These are phyloP conservation scores for Delphinapterus leucas DNA, from an alignment of 2,113 vertebrate genomes.

Conservation along the genomic window DNA sequence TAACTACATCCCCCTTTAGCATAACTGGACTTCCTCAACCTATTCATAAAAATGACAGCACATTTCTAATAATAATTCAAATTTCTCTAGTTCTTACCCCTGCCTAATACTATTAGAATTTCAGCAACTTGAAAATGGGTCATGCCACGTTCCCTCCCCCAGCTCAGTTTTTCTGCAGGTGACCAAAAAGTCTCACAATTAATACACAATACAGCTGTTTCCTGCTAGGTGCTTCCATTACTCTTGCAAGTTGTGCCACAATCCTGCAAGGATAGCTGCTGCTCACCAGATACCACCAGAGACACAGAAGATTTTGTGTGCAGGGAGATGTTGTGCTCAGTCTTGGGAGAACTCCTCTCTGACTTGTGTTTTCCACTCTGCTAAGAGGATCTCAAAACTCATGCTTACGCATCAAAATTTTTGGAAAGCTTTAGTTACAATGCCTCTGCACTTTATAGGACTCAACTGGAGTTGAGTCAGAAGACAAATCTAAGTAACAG, in stretches of 20 bases:
- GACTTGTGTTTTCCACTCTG: not conserved
- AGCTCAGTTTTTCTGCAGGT: not conserved
- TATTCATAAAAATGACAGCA: not conserved
- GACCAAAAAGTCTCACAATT: not conserved
- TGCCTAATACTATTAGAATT: not conserved
- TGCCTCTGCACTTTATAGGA: not conserved
- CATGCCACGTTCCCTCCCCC: not conserved
- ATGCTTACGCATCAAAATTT: not conserved
- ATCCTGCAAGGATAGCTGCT: not conserved
- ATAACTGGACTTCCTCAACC: not conserved
- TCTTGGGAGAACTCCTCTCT: not conserved
- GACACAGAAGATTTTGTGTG: not conserved
- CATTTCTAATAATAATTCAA: not conserved
- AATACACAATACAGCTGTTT: accelerated
- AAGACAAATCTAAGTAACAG: not conserved
- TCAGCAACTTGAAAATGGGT: not conserved
- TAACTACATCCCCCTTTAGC: not conserved
- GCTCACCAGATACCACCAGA: not conserved
- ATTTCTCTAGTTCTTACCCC: not conserved
- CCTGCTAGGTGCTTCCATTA: not conserved
- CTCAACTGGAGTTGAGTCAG: not conserved
- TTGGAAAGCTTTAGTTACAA: not conserved
- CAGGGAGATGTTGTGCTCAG: not conserved
- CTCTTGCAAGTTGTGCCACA: not conserved
- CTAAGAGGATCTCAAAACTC: not conserved